Base-by-base conservation (phyloP, 92 coral and sea anemone species). In the Scolanthus callimorphus region DNA sequence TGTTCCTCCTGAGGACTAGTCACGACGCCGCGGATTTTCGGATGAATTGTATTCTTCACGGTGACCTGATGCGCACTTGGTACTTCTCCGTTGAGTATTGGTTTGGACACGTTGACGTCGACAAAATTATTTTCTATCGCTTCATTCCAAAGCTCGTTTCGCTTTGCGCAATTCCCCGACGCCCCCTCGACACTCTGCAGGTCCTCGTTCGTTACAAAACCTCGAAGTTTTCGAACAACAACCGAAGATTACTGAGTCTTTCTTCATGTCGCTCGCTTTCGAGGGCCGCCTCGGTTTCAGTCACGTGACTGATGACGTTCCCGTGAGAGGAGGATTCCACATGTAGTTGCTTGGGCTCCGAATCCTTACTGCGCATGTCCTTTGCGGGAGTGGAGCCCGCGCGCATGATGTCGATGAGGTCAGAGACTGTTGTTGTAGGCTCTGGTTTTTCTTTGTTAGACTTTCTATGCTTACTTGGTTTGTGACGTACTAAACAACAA, bases 181-280 rank as follows among this genome's bases (percentile, higher is more conserved):
- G 12, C 8, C 11, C 17, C 17, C 4, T 46, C 52, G 17, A 21
- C 41, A 11, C 3, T 6, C 11, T 22, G 6, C 22, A n/a, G 13
- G 2, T 47, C 62, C n/a, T n/a, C n/a, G 1, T 22, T 39, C 29
- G 75, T 56, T 11, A 68, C 58, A 29, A 68, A 19, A 68, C 52
- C 46, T 68, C 75, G 26, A 43, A 68, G 39, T 68, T 68, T 52
- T 68, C 75, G 17, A 68, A 57, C 11, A 68, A 43, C 20, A 44
- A 22, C 6, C 65, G 63, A 11, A 68, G 64, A 2, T 26, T 68
- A 1, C 57, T 48, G 22, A 55, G 39, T 13, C 48, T 46, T 13
- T 68, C 57, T 10, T n/a, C 20, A 19, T 19, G 11, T 21, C 11
- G 6, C 52, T 21, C 22, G 4, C 4, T 20, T 4, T 19, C 17